phyloP scores from a whole-genome alignment of 2,113 vertebrate species.

The Chitala chitala region DNA sequence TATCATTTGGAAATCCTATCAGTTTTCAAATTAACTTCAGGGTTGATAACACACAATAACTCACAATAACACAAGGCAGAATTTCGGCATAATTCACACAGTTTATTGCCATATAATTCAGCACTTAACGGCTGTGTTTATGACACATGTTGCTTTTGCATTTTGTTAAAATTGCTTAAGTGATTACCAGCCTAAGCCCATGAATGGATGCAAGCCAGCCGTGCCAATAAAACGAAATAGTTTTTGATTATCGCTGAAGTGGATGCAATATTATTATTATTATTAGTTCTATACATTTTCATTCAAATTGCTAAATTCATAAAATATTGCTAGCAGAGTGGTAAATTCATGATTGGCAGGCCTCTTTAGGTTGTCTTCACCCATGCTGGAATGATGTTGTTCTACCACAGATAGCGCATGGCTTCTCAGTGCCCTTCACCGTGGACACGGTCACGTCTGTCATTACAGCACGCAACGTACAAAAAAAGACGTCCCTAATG shows the following conservation, averaged over 20 bases:
- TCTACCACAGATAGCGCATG: not conserved
- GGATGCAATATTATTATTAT: too few relatives aligned
- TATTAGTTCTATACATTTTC: not conserved
- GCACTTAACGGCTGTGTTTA: not conserved
- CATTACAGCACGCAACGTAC: not conserved
- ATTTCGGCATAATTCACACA: slow-evolving; percentile 14
- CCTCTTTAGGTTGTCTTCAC: not conserved
- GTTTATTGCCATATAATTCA: not conserved
- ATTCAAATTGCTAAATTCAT: not conserved
- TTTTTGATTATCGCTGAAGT: too few relatives aligned
- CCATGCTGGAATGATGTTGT: not conserved
- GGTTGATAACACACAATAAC: slow-evolving; percentile 1
- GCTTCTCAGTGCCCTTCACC: not conserved
- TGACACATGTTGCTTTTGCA: not conserved
- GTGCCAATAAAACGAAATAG: not conserved
- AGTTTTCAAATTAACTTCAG: not conserved
- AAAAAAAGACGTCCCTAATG: slow-evolving; percentile 23
- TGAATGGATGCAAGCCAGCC: not conserved
- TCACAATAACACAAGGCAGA: slow-evolving; percentile 5
- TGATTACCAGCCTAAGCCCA: not conserved
- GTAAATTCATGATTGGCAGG: not conserved
- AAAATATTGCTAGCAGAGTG: not conserved
- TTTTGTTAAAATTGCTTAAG: not conserved
- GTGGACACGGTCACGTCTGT: not conserved
- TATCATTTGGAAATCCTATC: slow-evolving; percentile 4